phyloP scores from a whole-genome alignment of 2,113 vertebrate genomes.

The Eidolon helvum region DNA sequence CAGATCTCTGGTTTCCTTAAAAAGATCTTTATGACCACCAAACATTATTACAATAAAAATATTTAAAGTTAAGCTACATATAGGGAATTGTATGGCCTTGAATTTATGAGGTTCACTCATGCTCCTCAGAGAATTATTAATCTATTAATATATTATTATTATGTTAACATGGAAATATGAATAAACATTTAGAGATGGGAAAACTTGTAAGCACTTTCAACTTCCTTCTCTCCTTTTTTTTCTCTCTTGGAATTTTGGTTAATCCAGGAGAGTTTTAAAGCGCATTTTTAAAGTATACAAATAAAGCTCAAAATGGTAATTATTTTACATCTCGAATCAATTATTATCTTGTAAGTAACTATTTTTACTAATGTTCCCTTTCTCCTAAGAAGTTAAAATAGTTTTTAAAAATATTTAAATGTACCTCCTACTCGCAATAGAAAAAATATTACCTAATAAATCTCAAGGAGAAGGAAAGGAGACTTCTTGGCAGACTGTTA shows the following conservation, averaged over 20 bases:
- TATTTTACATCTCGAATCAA: not conserved
- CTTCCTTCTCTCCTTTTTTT: not conserved
- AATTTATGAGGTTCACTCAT: not conserved
- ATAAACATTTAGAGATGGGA: not conserved
- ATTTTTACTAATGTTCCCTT: conserved; percentile 7
- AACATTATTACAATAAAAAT: not conserved
- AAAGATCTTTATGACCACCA: not conserved
- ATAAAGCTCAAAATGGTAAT: not conserved
- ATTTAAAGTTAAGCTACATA: not conserved
- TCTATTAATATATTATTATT: not conserved
- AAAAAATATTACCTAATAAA: conserved; percentile 27
- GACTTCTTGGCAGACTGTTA: not conserved
- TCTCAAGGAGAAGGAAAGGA: not conserved
- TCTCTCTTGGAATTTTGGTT: not conserved
- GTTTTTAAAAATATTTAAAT: not conserved
- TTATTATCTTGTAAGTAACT: not conserved
- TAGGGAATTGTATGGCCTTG: not conserved
- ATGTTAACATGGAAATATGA: not conserved
- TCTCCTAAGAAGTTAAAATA: conserved; percentile 32
- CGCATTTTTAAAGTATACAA: conserved; percentile 29
- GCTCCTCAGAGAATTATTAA: not conserved
- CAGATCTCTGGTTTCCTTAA: not conserved
- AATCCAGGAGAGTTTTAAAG: conserved; percentile 3
- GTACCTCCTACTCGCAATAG: not conserved
- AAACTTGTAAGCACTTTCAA: not conserved